Evolutionary conservation across 2,113 vertebrate species (phyloP).

Genomic region (Apaloderma vittatum): DNA sequence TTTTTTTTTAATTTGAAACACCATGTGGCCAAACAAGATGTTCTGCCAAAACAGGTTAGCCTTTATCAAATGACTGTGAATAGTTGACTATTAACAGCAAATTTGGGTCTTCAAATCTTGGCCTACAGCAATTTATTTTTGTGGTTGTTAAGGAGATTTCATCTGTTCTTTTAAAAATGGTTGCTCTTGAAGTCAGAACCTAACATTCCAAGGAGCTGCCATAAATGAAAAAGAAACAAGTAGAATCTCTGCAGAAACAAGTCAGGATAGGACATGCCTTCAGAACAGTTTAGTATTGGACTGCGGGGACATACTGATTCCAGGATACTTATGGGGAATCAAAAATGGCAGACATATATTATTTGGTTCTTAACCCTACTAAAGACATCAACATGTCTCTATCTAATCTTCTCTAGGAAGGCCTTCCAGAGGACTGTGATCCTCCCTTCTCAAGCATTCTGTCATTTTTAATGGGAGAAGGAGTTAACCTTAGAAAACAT

Average conservation of each 20-base stretch:
- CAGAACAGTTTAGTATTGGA: not conserved
- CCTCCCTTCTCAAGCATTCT: not conserved
- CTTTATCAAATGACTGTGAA: conserved; percentile 24
- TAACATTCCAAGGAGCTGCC: not conserved
- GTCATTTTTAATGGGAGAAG: not conserved
- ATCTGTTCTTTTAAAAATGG: not conserved
- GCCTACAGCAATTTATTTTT: conserved; percentile 9
- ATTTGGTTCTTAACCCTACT: not conserved
- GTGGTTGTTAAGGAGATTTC: not conserved
- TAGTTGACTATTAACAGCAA: conserved; percentile 20
- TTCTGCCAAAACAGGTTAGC: conserved; percentile 64
- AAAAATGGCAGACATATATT: not conserved
- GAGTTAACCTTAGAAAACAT: not conserved
- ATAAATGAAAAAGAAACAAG: conserved; percentile 4
- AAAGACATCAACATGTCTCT: not conserved
- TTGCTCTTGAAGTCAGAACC: not conserved
- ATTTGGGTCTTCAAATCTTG: not conserved
- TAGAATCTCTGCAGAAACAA: conserved; percentile 5
- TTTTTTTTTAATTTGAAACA: conserved; percentile 30
- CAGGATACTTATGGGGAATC: not conserved
- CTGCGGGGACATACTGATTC: not conserved
- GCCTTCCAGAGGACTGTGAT: not conserved
- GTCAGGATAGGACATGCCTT: not conserved
- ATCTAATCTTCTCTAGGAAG: not conserved
- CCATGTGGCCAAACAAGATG: conserved; percentile 60